Base-by-base conservation (phyloP, 2,888 invertebrate genomes). In the Campopleginae sp. region DNA sequence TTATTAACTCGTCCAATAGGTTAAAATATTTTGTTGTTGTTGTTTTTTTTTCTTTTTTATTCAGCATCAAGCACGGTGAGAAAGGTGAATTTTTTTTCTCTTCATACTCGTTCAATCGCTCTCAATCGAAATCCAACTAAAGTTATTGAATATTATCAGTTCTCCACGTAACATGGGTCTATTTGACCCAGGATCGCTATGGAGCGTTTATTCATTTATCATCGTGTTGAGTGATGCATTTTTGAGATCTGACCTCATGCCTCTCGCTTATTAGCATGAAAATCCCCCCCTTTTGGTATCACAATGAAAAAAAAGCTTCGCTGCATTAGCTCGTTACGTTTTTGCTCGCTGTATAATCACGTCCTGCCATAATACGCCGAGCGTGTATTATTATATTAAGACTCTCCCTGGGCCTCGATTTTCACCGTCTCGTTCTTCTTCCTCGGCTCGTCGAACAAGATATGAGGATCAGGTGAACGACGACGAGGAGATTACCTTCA, bases 261-360 rank as follows among this genome's bases (percentile, higher is more conserved):
- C n/a, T 5, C 2, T 38, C 38, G 38, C 38, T 38, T 38, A 38
- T 38, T 38, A 38, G 38, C 38, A 4, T 38, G 38, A 38, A 38
- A 38, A 38, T 38, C 7, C 7, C 79, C 68, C 76, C 70, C 75
- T 63, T 7, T 3, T 38, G 33, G 51, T 72, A 81, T 85, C 83
- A 80, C 81, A 65, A 78, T 19, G 23, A 54, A 84, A 75, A 65
- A 54, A 74, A 85, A 79, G 75, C 46, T 71, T 71, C 84, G 85
- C 86, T 87, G 87, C 88, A 90, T 91, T 91, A 90, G 89, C 90
- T 91, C 90, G 91, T 90, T 91, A 91, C 90, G 90, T 91, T 92
- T 91, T 91, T 91, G 90, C 89, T 80, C 88, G 89, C 87, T 87
- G 86, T 88, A 90, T 90, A 91, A 92, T 92, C 91, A 91, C 90